Evolutionary conservation across 2,888 invertebrate species (phyloP).

Genomic region (Caenorhabditis virilis): DNA sequence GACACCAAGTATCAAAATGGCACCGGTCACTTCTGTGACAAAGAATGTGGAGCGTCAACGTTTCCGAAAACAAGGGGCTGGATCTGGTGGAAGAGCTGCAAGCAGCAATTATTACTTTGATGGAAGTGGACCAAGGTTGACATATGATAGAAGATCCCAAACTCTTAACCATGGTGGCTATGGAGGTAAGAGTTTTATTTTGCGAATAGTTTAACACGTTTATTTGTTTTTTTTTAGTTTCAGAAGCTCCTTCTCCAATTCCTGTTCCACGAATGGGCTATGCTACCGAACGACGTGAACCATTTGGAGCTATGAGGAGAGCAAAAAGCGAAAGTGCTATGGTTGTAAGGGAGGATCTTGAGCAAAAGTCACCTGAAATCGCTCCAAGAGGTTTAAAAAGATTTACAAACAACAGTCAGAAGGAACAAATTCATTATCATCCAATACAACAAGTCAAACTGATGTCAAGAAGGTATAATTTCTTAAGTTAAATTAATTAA

Average conservation of each 20-base stretch:
- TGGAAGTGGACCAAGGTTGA: constrained; percentile 27
- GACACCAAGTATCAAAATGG: constrained; percentile 18
- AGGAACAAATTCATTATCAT: constrained; percentile 45
- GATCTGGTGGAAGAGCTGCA: constrained; percentile 46
- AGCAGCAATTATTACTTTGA: constrained; percentile 49
- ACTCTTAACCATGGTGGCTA: constrained; percentile 41
- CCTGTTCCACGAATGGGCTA: constrained; percentile 26
- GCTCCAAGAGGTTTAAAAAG: constrained; percentile 39
- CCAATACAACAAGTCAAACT: constrained; percentile 46
- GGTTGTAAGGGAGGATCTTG: constrained; percentile 37
- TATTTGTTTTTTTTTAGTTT: too few species aligned
- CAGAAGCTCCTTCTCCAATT: constrained; percentile 33
- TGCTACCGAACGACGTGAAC: constrained; percentile 35
- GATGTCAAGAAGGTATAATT: constrained; percentile 34
- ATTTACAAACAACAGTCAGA: constrained; percentile 17
- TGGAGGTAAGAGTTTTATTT: constrained; percentile 15
- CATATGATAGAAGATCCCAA: constrained; percentile 41
- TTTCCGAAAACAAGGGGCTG: constrained; percentile 54
- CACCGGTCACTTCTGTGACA: constrained; percentile 49
- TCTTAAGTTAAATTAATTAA: background rate
- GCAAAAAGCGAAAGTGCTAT: constrained; percentile 61
- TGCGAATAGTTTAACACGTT: background rate
- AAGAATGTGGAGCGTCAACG: constrained; percentile 60
- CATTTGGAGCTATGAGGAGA: constrained; percentile 56
- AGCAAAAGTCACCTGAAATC: constrained; percentile 33